Evolutionary conservation across 2,113 vertebrate genomes (phyloP).

Genomic region (Melanerpes formicivorus): DNA sequence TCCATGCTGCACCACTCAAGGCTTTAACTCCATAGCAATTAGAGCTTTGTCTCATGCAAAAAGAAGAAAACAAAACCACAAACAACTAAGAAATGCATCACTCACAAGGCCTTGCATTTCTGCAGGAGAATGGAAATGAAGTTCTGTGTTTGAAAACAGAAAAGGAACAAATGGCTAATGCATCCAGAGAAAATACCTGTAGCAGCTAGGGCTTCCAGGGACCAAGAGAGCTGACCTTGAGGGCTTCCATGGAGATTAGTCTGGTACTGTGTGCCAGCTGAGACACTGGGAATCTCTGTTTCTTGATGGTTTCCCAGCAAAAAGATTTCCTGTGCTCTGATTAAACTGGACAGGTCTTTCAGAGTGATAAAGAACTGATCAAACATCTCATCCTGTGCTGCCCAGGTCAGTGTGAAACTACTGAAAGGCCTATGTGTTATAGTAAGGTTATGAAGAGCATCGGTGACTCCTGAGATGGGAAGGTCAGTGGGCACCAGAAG

Average conservation of each 20-base stretch:
- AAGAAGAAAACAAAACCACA: not conserved
- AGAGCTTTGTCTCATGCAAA: not conserved
- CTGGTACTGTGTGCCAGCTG: not conserved
- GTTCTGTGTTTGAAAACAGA: not conserved
- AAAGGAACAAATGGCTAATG: not conserved
- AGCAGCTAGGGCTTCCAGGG: not conserved
- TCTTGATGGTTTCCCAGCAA: not conserved
- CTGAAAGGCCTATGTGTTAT: not conserved
- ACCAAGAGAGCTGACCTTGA: not conserved
- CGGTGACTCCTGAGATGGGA: not conserved
- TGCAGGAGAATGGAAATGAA: not conserved
- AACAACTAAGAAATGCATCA: not conserved
- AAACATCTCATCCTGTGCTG: conserved; percentile 5
- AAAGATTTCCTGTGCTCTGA: not conserved
- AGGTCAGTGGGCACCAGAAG: not conserved
- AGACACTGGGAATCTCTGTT: not conserved
- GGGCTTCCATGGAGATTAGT: not conserved
- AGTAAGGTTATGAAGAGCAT: not conserved
- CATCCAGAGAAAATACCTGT: conserved; percentile 26
- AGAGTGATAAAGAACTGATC: not conserved
- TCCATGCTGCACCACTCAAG: not conserved
- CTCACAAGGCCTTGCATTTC: not conserved
- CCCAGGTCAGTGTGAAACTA: not conserved
- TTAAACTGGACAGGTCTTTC: conserved; percentile 2
- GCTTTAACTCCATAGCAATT: not conserved